phyloP scores from a whole-genome alignment of 2,113 vertebrate genomes.

The Empidonax traillii region DNA sequence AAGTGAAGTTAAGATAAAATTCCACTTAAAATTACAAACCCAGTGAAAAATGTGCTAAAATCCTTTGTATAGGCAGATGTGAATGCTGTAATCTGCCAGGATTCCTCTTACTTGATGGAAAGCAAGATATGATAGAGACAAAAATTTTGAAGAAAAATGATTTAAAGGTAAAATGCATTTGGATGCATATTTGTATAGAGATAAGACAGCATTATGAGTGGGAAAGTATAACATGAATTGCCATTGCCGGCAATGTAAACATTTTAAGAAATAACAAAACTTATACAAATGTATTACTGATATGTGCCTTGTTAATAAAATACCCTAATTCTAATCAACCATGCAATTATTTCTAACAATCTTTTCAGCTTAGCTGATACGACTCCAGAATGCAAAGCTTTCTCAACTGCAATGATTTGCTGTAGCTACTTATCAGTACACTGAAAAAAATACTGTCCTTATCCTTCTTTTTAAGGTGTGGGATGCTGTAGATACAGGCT shows the following conservation, averaged over 20 bases:
- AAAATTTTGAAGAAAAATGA: background rate
- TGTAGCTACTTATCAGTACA: background rate
- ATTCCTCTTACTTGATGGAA: background rate
- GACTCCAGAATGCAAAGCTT: background rate
- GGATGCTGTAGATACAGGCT: slow-evolving; percentile 87
- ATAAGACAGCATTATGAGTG: background rate
- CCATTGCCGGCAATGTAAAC: background rate
- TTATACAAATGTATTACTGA: background rate
- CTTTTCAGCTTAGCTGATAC: background rate
- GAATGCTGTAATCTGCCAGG: background rate
- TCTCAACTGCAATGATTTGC: background rate
- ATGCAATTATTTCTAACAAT: background rate
- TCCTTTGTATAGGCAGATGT: background rate
- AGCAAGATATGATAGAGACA: background rate
- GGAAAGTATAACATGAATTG: background rate
- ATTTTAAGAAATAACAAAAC: background rate
- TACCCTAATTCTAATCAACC: background rate
- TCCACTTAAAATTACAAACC: background rate
- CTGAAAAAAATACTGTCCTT: background rate
- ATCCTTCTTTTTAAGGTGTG: slow-evolving; percentile 81
- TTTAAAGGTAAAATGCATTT: background rate
- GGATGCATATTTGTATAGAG: background rate
- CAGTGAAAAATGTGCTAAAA: background rate
- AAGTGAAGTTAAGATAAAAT: background rate
- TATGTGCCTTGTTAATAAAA: background rate